Conservation (phyloP, 1,140 invertebrate genomes). For the Megalonaias nervosa region DNA sequence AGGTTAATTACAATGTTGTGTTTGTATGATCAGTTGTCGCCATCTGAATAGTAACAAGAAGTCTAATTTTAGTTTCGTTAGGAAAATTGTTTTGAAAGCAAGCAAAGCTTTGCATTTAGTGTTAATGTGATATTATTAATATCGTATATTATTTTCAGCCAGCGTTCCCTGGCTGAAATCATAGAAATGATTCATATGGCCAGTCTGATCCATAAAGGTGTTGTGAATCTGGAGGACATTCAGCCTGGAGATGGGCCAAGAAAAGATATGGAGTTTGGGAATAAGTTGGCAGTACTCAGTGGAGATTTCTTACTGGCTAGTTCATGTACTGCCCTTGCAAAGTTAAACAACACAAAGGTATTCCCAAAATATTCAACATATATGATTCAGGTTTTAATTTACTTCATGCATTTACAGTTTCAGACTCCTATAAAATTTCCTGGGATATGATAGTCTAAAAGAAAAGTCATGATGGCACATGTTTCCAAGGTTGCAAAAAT, state of each 20-base stretch:
- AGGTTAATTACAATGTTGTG: too few species aligned
- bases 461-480: too few species aligned
- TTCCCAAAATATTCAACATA: not conserved
- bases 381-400: too few species aligned
- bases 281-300: constrained; percentile 93
- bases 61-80: too few species aligned
- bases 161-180: constrained; percentile 69
- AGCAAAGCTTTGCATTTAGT: too few species aligned
- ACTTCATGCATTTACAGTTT: too few species aligned
- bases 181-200: constrained; percentile 71
- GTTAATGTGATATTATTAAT: not conserved
- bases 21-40: too few species aligned
- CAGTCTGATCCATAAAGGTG: constrained; percentile 69
- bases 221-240: constrained; percentile 79
- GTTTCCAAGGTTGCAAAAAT: too few species aligned
- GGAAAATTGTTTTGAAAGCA: too few species aligned
- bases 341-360: constrained; percentile 83
- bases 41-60: too few species aligned
- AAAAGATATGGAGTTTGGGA: constrained; percentile 92
- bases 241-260: constrained; percentile 72
- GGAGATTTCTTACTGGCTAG: constrained; percentile 94
- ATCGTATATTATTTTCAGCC: constrained; percentile 65
- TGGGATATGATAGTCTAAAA: too few species aligned
- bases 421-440: too few species aligned
- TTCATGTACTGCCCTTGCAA: constrained; percentile 89